These are phyloP conservation scores for Microctonus hyperodae DNA, from an alignment of 2,888 invertebrate genomes.

Conservation along the genomic window DNA sequence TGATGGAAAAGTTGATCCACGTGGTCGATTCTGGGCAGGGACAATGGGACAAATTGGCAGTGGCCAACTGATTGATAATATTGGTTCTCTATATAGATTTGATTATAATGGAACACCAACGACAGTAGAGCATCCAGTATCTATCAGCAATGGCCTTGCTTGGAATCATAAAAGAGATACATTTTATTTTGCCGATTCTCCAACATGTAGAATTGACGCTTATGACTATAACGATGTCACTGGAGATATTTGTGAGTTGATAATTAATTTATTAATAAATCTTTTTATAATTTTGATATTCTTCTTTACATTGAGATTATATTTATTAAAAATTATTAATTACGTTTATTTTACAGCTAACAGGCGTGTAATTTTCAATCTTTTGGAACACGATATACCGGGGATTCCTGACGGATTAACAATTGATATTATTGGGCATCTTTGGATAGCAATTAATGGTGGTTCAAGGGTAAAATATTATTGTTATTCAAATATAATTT, in stretches of 20 bases:
- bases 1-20: slow-evolving; percentile 75
- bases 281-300: background rate
- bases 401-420: slow-evolving; percentile 81
- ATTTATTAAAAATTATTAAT: background rate
- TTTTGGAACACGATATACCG: slow-evolving; percentile 66
- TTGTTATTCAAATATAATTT: no score
- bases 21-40: slow-evolving; percentile 72
- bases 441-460: slow-evolving; percentile 76
- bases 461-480: slow-evolving; percentile 69
- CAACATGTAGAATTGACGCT: slow-evolving; percentile 71
- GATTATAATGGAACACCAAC: slow-evolving; percentile 49
- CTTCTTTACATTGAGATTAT: background rate
- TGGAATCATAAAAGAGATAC: slow-evolving; percentile 76
- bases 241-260: slow-evolving; percentile 67
- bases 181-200: slow-evolving; percentile 82
- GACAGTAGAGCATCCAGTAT: slow-evolving; percentile 62
- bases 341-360: slow-evolving; percentile 63
- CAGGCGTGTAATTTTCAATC: slow-evolving; percentile 68
- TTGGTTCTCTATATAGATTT: slow-evolving; percentile 70
- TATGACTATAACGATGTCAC: slow-evolving; percentile 72
- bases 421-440: slow-evolving; percentile 77
- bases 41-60: slow-evolving; percentile 50
- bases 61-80: slow-evolving; percentile 62
- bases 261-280: background rate
- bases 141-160: slow-evolving; percentile 79